Evolutionary conservation across 2,797 vertebrate genomes (phyloP).

Genomic region (Buceros bicornis): DNA sequence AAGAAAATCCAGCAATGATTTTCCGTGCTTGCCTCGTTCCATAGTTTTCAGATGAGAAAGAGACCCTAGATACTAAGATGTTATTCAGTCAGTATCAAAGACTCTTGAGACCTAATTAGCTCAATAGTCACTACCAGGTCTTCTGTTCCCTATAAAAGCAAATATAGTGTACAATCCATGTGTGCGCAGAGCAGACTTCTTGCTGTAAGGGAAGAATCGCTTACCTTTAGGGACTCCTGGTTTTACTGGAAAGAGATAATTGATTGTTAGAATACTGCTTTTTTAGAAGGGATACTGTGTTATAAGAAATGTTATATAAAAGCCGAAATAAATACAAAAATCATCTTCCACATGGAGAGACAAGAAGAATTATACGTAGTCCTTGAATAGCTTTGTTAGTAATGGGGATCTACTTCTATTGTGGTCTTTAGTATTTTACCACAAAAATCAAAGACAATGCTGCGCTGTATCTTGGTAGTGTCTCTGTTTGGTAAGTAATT

Average conservation of each 20-base stretch:
- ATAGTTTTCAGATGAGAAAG: slow-evolving; percentile 24
- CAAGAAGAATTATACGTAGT: not conserved
- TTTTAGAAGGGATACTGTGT: not conserved
- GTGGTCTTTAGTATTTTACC: not conserved
- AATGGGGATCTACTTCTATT: not conserved
- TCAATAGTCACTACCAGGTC: slow-evolving; percentile 36
- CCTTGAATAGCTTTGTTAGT: not conserved
- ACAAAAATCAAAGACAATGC: not conserved
- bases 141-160: slow-evolving; percentile 4
- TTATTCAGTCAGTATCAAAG: slow-evolving; percentile 1
- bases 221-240: not conserved
- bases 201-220: not conserved
- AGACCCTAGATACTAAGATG: not conserved
- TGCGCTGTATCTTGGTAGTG: not conserved
- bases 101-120: slow-evolving; percentile 72
- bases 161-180: not conserved
- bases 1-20: slow-evolving; percentile 43
- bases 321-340: slow-evolving; percentile 6
- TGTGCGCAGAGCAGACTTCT: not conserved
- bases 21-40: slow-evolving; percentile 36
- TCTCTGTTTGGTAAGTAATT: not conserved
- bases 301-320: not conserved
- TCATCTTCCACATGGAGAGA: not conserved
- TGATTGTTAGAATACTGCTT: not conserved
- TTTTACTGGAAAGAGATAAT: not conserved